These are phyloP conservation scores for Linurgus olivaceus DNA, from an alignment of 2,797 vertebrate genomes.

Conservation along the genomic window DNA sequence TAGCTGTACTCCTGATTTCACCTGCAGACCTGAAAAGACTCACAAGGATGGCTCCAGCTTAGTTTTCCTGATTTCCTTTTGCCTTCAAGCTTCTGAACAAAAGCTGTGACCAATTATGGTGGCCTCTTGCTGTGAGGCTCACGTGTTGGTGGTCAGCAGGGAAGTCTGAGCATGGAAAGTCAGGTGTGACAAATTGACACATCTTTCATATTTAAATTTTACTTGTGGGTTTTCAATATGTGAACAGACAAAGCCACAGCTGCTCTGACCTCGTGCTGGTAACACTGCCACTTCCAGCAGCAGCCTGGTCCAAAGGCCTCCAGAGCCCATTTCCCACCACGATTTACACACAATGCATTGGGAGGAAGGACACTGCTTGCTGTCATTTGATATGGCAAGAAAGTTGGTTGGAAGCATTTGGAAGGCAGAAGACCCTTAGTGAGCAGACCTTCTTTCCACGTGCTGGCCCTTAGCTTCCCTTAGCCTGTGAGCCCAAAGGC, in stretches of 20 bases:
- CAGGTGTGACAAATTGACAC: neutral
- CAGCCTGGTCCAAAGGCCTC: neutral
- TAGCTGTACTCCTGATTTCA: neutral
- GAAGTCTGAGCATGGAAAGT: neutral
- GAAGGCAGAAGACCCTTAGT: neutral
- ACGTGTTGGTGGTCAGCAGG: neutral
- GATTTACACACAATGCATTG: accelerated
- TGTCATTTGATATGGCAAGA: neutral
- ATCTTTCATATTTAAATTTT: neutral
- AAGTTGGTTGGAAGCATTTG: neutral
- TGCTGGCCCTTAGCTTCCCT: neutral
- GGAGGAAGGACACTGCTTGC: neutral
- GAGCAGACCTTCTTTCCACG: neutral
- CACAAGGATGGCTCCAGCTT: neutral
- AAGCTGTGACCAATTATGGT: neutral
- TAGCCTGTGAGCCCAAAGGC: neutral
- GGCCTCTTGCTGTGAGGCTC: neutral
- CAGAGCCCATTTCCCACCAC: accelerated
- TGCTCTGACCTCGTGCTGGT: neutral
- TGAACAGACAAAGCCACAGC: neutral
- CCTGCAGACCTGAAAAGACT: neutral
- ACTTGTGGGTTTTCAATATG: neutral
- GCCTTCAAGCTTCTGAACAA: neutral
- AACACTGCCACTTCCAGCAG: neutral
- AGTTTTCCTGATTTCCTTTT: neutral